phyloP scores from a whole-genome alignment of 2,888 invertebrate genomes.

The Polydesmus complanatus region DNA sequence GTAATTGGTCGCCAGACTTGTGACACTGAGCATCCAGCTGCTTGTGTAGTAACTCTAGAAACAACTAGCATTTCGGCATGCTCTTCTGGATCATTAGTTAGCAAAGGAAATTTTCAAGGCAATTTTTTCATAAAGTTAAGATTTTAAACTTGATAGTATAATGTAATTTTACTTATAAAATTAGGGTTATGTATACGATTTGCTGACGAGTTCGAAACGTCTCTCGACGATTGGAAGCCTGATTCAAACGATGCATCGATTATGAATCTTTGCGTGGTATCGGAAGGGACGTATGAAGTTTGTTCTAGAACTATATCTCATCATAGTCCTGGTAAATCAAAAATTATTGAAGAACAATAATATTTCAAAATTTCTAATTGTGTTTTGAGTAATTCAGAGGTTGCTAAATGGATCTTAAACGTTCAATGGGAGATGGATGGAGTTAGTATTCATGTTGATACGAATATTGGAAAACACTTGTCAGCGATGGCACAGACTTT shows the following conservation, averaged over 20 bases:
- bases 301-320: conserved; percentile 84
- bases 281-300: conserved; percentile 96
- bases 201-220: conserved; percentile 93
- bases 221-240: conserved; percentile 94
- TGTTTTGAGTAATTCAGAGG: conserved; percentile 42
- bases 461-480: conserved; percentile 88
- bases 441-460: conserved; percentile 89
- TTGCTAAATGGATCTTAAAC: conserved; percentile 96
- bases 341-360: not conserved
- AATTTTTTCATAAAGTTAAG: not conserved
- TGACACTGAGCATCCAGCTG: conserved; percentile 68
- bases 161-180: conserved; percentile 1
- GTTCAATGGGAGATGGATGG: conserved; percentile 99
- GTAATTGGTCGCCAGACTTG: conserved; percentile 42
- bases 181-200: conserved; percentile 76
- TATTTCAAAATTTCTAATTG: not conserved
- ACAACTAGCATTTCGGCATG: conserved; percentile 93
- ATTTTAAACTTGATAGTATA: not conserved
- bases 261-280: conserved; percentile 91
- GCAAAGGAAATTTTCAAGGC: conserved; percentile 52
- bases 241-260: conserved; percentile 59
- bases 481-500: conserved; percentile 88
- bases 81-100: conserved; percentile 87
- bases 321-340: conserved; percentile 47
- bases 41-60: conserved; percentile 89